Conservation (phyloP, 2,888 invertebrate species). For the Phanerotoma sp. region DNA sequence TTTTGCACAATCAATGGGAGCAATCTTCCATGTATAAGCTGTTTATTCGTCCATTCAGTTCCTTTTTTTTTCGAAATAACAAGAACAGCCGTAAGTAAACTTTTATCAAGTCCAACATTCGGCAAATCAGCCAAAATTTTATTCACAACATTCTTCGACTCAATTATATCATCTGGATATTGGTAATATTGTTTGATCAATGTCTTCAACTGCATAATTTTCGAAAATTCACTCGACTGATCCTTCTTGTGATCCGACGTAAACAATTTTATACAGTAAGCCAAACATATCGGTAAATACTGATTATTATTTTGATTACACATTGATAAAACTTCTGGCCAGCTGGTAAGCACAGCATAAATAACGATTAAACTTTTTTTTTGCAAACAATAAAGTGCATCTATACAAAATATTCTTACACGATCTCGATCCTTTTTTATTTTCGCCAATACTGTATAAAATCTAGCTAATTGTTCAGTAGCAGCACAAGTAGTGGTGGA, state of each 20-base stretch:
- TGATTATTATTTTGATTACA: slow-evolving; percentile 37
- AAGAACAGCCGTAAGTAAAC: slow-evolving; percentile 47
- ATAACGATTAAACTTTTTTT: slow-evolving; percentile 52
- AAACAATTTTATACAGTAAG: slow-evolving; percentile 36
- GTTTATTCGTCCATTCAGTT: slow-evolving; percentile 52
- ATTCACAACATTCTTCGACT: slow-evolving; percentile 42
- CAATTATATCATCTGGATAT: slow-evolving; percentile 49
- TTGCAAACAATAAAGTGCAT: slow-evolving; percentile 57
- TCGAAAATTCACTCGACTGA: slow-evolving; percentile 37
- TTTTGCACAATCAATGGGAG: slow-evolving; percentile 43
- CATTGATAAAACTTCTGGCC: slow-evolving; percentile 58
- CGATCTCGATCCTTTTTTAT: slow-evolving; percentile 55
- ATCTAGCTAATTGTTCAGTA: slow-evolving; percentile 40
- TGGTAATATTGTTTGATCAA: slow-evolving; percentile 53
- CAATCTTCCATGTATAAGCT: slow-evolving; percentile 46
- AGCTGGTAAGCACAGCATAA: slow-evolving; percentile 54
- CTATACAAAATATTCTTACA: slow-evolving; percentile 57
- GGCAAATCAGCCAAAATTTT: slow-evolving; percentile 50
- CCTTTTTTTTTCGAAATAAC: slow-evolving; percentile 56
- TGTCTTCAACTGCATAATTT: slow-evolving; percentile 47
- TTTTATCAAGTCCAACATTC: slow-evolving; percentile 37
- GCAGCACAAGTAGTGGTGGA: neutral
- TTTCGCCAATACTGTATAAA: slow-evolving; percentile 43
- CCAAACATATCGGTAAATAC: slow-evolving; percentile 53
- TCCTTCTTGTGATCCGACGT: slow-evolving; percentile 43